A percentile compares a stretch with the other conserved stretches of the same genome.
phyloP scores from a whole-genome alignment of 2,888 invertebrate genomes.

The Coelogynopora nodosa region DNA sequence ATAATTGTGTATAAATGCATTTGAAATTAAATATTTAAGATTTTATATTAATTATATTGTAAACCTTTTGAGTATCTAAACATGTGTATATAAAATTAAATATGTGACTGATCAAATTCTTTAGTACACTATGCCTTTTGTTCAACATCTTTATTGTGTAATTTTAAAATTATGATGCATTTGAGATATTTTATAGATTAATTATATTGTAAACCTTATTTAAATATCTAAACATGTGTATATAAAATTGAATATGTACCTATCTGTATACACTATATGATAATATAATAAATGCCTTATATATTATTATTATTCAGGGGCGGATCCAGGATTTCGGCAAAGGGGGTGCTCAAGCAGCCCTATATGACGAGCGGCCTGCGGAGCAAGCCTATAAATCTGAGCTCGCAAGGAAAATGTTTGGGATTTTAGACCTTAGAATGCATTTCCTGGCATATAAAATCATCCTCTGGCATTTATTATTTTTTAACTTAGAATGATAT shows the following conservation, averaged over 20 bases:
- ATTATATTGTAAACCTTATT: slow-evolving; percentile 30
- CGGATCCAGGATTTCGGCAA: no score
- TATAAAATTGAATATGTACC: slow-evolving; percentile 7
- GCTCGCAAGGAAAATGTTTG: no score
- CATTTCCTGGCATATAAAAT: no score
- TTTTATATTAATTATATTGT: slow-evolving; percentile 17
- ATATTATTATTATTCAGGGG: no score
- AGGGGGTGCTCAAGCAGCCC: no score
- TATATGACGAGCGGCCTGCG: no score
- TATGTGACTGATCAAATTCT: slow-evolving; percentile 22
- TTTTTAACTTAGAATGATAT: no score
- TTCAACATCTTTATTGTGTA: slow-evolving; percentile 25
- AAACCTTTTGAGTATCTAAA: not conserved
- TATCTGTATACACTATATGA: not conserved
- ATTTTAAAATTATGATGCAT: slow-evolving; percentile 31
- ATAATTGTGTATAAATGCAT: slow-evolving; percentile 31
- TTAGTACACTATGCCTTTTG: slow-evolving; percentile 31
- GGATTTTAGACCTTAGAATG: no score
- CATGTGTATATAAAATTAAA: not conserved
- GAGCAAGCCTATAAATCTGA: no score
- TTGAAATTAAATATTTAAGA: slow-evolving; percentile 27
- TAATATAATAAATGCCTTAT: not conserved
- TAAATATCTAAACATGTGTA: slow-evolving; percentile 28
- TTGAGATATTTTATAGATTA: slow-evolving; percentile 28
- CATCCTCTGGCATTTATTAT: no score